Percentiles rank a stretch among this genome's conserved stretches.
These are phyloP conservation scores for Chironex yamaguchii DNA, from an alignment of 30 jellyfish, hydroid and myxozoan genomes.

Conservation along the genomic window DNA sequence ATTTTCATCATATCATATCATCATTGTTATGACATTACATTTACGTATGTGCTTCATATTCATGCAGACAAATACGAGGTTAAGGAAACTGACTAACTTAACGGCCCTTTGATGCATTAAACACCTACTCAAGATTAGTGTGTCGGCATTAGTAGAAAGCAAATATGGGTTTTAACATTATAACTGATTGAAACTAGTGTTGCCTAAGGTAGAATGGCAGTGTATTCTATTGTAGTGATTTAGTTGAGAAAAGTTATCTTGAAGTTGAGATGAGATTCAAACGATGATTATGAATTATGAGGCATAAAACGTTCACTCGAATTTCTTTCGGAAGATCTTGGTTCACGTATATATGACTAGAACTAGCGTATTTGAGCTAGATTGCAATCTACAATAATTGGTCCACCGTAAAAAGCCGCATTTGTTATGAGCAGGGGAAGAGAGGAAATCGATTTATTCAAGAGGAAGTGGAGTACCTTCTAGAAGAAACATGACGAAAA, in stretches of 20 bases:
- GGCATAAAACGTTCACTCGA: neutral
- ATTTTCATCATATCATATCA: too few relatives aligned
- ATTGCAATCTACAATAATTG: neutral
- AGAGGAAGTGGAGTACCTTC: neutral
- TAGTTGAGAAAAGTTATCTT: neutral
- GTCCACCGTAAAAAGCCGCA: neutral
- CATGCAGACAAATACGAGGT: too few relatives aligned
- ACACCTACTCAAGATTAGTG: neutral
- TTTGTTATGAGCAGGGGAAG: neutral
- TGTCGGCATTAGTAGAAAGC: neutral
- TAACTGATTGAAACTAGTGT: neutral
- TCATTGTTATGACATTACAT: too few relatives aligned
- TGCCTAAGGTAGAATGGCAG: neutral
- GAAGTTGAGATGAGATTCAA: neutral
- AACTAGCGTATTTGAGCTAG: neutral
- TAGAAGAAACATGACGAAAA: neutral
- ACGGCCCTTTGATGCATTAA: neutral
- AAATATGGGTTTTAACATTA: neutral
- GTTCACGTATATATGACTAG: neutral
- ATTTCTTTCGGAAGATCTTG: neutral
- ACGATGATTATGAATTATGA: neutral
- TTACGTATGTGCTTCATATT: too few relatives aligned
- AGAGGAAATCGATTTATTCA: neutral
- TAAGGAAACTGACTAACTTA: neutral
- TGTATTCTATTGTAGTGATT: neutral